Evolutionary conservation across 2,888 invertebrate genomes (phyloP).

Genomic region (Drosophila histrio): DNA sequence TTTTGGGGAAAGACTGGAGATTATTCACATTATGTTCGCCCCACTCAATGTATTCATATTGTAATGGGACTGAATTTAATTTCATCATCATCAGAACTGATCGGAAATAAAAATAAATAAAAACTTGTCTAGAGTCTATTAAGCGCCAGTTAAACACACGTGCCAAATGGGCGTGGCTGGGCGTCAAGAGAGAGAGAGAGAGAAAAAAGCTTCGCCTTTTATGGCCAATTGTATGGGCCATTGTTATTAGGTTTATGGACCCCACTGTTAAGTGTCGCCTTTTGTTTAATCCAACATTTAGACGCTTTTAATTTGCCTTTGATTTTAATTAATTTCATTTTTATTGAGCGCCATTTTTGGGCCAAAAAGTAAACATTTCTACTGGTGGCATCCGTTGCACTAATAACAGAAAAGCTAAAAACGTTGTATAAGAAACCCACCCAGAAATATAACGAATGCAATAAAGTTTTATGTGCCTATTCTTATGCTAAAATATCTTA

Average conservation of each 20-base stretch:
- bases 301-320: slow-evolving; percentile 53
- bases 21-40: slow-evolving; percentile 25
- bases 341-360: slow-evolving; percentile 40
- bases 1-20: slow-evolving; percentile 13
- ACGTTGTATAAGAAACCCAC: slow-evolving; percentile 43
- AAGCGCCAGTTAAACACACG: slow-evolving; percentile 41
- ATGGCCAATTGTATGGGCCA: slow-evolving; percentile 51
- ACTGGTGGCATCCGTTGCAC: slow-evolving; percentile 42
- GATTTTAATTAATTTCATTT: slow-evolving; percentile 58
- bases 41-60: slow-evolving; percentile 51
- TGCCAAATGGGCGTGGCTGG: slow-evolving; percentile 56
- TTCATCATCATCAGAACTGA: slow-evolving; percentile 38
- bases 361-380: slow-evolving; percentile 21
- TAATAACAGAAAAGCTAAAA: slow-evolving; percentile 2
- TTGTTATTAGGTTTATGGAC: slow-evolving; percentile 52
- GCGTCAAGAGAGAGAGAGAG: no score
- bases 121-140: slow-evolving; percentile 28
- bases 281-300: slow-evolving; percentile 43
- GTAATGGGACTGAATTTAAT: slow-evolving; percentile 43
- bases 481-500: slow-evolving; percentile 63
- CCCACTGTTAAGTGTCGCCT: slow-evolving; percentile 44
- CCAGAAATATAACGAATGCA: slow-evolving; percentile 48
- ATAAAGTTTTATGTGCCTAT: slow-evolving; percentile 68
- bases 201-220: slow-evolving; percentile 29
- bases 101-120: slow-evolving; percentile 16